phyloP scores from a whole-genome alignment of 2,888 invertebrate species.

The Hartigia nigra region DNA sequence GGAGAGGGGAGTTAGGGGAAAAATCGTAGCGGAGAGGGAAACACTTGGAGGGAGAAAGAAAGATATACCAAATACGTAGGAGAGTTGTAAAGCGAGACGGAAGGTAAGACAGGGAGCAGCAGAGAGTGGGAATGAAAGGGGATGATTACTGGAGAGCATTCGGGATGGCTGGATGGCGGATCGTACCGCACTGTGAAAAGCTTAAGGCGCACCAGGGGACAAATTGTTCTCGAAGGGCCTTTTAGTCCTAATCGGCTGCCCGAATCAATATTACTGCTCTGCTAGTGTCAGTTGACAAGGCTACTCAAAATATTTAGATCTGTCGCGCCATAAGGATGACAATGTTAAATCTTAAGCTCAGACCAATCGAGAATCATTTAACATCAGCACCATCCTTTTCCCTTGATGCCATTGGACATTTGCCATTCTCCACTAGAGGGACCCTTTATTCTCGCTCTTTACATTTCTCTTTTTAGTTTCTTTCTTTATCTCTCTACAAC shows the following conservation, averaged over 20 bases:
- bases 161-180: conserved; percentile 32
- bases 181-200: conserved; percentile 8
- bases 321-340: not conserved
- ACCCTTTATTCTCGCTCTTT: not conserved
- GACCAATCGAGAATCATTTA: not conserved
- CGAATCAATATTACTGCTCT: conserved; percentile 58
- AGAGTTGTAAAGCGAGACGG: conserved; percentile 11
- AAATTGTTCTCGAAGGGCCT: conserved; percentile 59
- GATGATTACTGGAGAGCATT: not conserved
- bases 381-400: not conserved
- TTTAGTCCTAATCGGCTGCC: conserved; percentile 64
- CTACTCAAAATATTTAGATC: not conserved
- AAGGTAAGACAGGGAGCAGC: not conserved
- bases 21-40: conserved; percentile 14
- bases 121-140: not conserved
- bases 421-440: not conserved
- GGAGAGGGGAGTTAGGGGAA: conserved; percentile 33
- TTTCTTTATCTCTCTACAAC: not conserved
- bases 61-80: not conserved
- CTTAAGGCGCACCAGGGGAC: conserved; percentile 37
- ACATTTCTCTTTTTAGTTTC: not conserved
- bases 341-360: not conserved
- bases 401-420: not conserved
- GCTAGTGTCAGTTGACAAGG: not conserved
- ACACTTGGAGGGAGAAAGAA: not conserved